Evolutionary conservation across 2,113 vertebrate genomes (phyloP).

Genomic region (Clarias macrocephalus): DNA sequence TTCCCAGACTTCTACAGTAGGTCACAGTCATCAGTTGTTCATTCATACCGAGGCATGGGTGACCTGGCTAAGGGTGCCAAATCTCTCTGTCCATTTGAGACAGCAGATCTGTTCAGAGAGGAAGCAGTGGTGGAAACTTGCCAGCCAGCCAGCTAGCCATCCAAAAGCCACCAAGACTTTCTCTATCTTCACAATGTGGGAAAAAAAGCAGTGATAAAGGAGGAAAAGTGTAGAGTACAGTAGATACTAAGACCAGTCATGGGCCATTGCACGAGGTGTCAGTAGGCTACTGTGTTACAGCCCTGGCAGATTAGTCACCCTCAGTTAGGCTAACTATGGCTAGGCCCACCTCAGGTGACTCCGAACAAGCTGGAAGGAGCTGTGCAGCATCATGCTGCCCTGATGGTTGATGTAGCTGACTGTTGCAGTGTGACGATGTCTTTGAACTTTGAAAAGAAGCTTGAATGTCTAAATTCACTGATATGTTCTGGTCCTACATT

Average conservation of each 20-base stretch:
- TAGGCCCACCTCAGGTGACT: neutral
- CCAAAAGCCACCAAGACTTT: neutral
- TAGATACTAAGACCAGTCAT: neutral
- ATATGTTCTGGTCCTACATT: neutral
- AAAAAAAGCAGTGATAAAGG: neutral
- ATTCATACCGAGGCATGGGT: neutral
- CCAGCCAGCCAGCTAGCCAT: neutral
- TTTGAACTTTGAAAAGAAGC: neutral
- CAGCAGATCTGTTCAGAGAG: neutral
- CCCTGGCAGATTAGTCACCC: neutral
- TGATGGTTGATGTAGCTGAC: neutral
- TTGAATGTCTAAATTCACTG: neutral
- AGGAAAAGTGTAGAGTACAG: neutral
- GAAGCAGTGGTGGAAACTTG: neutral
- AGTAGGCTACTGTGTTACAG: neutral
- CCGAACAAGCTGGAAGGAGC: neutral
- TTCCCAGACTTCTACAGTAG: neutral
- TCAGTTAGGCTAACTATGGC: conserved; percentile 5
- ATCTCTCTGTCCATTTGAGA: neutral
- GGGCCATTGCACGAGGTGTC: neutral
- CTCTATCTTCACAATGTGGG: neutral
- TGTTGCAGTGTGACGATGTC: neutral
- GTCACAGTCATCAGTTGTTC: conserved; percentile 6
- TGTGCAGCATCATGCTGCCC: neutral
- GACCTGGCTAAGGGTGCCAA: neutral